These are phyloP conservation scores for Aplodontia rufa DNA, from an alignment of 2,113 vertebrate species.

Conservation along the genomic window DNA sequence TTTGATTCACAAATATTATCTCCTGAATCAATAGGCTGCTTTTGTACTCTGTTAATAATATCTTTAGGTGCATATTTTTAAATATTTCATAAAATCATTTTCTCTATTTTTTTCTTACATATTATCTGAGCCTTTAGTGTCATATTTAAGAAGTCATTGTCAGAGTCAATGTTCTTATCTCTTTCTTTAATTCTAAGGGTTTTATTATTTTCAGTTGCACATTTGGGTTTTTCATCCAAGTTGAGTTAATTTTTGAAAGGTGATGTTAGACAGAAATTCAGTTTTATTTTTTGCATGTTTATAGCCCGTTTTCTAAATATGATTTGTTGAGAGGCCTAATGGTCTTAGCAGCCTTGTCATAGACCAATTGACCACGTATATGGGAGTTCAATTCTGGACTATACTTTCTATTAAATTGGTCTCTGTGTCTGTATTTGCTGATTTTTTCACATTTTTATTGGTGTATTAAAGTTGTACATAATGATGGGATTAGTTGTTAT, in stretches of 20 bases:
- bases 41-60: background rate
- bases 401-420: background rate
- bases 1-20: background rate
- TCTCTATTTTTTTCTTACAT: background rate
- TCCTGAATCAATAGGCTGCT: background rate
- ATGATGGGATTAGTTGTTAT: no score
- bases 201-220: background rate
- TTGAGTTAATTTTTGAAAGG: background rate
- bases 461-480: no score
- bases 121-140: background rate
- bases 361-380: background rate
- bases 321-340: background rate
- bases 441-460: no score
- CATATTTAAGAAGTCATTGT: background rate
- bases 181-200: background rate
- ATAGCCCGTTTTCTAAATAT: background rate
- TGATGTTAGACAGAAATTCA: background rate
- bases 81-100: background rate
- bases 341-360: background rate
- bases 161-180: background rate
- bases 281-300: background rate
- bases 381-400: background rate
- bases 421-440: no score
- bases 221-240: background rate
- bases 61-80: background rate